Conservation (phyloP, 2,888 invertebrate genomes). For the Diarsia brunnea region DNA sequence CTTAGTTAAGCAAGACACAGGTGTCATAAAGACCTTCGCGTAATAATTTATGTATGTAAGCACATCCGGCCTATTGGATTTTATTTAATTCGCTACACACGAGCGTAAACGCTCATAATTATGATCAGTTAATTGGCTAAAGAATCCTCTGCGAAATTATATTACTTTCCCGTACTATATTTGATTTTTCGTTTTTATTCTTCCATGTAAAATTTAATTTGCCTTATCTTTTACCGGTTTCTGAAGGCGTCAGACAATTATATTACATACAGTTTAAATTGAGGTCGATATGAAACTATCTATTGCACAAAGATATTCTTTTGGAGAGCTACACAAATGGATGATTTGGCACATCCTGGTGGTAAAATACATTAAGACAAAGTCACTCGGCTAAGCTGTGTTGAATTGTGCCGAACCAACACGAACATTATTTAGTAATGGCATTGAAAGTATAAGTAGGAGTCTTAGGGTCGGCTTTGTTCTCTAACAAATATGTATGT, state of each 20-base stretch:
- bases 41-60: constrained; percentile 19
- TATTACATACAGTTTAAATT: too few relatives aligned
- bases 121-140: constrained; percentile 24
- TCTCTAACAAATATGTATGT: too few relatives aligned
- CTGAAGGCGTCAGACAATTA: too few relatives aligned
- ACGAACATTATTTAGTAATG: neutral
- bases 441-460: neutral
- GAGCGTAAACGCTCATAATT: constrained; percentile 2
- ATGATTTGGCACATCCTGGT: neutral
- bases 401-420: neutral
- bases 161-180: constrained; percentile 25
- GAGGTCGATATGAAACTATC: neutral
- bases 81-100: constrained; percentile 23
- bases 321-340: neutral
- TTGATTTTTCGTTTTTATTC: neutral
- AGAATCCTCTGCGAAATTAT: neutral
- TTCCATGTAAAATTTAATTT: neutral
- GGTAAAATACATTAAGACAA: neutral
- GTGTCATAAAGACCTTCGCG: constrained; percentile 27
- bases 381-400: neutral
- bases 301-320: neutral
- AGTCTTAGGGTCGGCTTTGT: too few relatives aligned
- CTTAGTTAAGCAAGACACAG: neutral
- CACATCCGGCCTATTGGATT: constrained; percentile 29
- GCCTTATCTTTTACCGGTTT: neutral